A percentile compares a stretch with the other conserved stretches of the same genome.
Evolutionary conservation across 2,888 invertebrate genomes (phyloP).

Genomic region (Campoplex nolae): DNA sequence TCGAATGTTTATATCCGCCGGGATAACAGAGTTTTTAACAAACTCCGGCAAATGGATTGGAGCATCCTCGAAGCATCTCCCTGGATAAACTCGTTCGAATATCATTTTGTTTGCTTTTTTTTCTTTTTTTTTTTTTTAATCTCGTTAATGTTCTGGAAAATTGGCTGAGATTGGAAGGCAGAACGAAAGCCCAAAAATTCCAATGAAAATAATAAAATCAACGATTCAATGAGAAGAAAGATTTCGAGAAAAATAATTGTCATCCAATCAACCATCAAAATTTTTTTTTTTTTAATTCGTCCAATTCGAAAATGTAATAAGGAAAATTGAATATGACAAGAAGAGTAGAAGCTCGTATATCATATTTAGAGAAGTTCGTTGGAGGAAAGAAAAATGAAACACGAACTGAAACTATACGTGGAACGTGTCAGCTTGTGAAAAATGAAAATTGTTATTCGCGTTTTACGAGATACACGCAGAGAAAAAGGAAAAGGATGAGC

Average conservation of each 20-base stretch:
- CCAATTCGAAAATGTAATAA: slow-evolving; percentile 4
- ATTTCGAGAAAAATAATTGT: too few species aligned
- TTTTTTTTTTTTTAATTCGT: background rate
- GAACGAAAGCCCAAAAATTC: background rate
- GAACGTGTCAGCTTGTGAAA: slow-evolving; percentile 41
- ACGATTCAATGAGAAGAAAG: background rate
- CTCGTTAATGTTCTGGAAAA: background rate
- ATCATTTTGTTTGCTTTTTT: background rate
- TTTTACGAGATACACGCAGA: slow-evolving; percentile 37
- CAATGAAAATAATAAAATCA: background rate
- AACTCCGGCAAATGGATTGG: background rate
- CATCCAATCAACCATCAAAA: too few species aligned
- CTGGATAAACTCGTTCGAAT: background rate
- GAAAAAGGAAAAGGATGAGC: slow-evolving; percentile 1
- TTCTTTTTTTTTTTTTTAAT: background rate
- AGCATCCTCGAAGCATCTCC: background rate
- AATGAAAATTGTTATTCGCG: slow-evolving; percentile 55
- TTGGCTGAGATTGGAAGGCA: background rate
- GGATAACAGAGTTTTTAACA: slow-evolving; percentile 21
- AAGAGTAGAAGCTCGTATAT: slow-evolving; percentile 8
- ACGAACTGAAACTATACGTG: background rate
- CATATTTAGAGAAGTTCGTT: slow-evolving; percentile 6
- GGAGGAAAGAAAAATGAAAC: background rate
- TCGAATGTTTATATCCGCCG: slow-evolving; percentile 14
- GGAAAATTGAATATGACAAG: slow-evolving; percentile 30